A percentile compares a stretch with the other conserved stretches of the same genome.
phyloP scores from a whole-genome alignment of 1,140 invertebrate species.

The Lepeophtheirus salmonis region DNA sequence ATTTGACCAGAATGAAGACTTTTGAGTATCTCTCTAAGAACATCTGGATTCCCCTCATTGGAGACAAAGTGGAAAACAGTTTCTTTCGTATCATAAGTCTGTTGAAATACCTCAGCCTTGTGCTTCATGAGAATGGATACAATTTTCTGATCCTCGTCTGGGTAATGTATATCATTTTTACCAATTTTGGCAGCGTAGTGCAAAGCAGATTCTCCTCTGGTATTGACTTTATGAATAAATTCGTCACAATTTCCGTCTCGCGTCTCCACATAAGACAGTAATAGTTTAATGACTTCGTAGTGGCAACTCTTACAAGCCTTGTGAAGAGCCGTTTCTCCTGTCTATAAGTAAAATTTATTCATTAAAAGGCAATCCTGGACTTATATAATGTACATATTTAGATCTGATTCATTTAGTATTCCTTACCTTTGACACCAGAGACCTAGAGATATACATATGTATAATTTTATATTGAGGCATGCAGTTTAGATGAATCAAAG shows the following conservation, averaged over 20 bases:
- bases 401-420: too few species aligned
- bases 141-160: conserved; percentile 71
- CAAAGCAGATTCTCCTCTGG: conserved; percentile 77
- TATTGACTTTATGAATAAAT: conserved; percentile 36
- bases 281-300: conserved; percentile 58
- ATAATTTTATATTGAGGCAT: too few species aligned
- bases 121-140: conserved; percentile 66
- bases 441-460: too few species aligned
- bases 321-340: conserved; percentile 85
- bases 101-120: conserved; percentile 64
- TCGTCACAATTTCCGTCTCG: conserved; percentile 40
- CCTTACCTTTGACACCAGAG: too few species aligned
- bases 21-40: conserved; percentile 75
- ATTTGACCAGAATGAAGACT: conserved; percentile 62
- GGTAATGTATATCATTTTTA: conserved; percentile 28
- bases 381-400: too few species aligned
- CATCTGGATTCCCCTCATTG: conserved; percentile 80
- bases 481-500: too few species aligned
- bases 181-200: conserved; percentile 46
- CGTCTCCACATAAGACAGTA: conserved; percentile 64
- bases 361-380: too few species aligned
- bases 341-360: conserved; percentile 43
- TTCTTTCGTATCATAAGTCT: conserved; percentile 65
- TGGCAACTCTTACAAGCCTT: conserved; percentile 63
- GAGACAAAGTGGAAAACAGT: conserved; percentile 89